A percentile compares a stretch with the other conserved stretches of the same genome.
Evolutionary conservation across 2,113 vertebrate genomes (phyloP).

Genomic region (Mesitornis unicolor): DNA sequence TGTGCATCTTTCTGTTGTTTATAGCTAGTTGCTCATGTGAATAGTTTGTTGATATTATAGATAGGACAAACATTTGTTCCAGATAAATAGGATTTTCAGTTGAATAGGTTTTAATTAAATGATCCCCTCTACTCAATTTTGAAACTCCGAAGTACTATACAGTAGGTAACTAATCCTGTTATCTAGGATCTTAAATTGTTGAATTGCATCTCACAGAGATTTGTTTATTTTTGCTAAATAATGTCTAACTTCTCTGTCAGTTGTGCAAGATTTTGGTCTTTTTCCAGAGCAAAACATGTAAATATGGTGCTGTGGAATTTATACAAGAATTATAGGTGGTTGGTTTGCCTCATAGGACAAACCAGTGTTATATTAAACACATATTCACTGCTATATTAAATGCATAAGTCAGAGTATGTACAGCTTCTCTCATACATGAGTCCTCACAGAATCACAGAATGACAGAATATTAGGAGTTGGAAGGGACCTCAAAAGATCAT

Average conservation of each 20-base stretch:
- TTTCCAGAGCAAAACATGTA: neutral
- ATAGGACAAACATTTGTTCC: slow-evolving; percentile 75
- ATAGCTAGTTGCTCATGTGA: slow-evolving; percentile 73
- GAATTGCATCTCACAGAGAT: neutral
- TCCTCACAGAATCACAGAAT: too few relatives aligned
- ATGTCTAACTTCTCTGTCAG: neutral
- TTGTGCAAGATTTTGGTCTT: neutral
- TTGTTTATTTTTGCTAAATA: slow-evolving; percentile 32
- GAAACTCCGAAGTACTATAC: slow-evolving; percentile 32
- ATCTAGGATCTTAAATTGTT: slow-evolving; percentile 17
- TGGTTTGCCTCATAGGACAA: neutral
- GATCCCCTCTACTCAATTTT: slow-evolving; percentile 53
- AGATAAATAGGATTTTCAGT: slow-evolving; percentile 74
- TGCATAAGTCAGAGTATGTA: neutral
- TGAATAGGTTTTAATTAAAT: slow-evolving; percentile 78
- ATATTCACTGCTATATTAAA: neutral
- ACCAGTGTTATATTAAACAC: neutral
- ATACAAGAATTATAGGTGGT: neutral
- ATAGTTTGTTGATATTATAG: slow-evolving; percentile 71
- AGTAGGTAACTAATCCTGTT: slow-evolving; percentile 48
- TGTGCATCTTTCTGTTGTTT: slow-evolving; percentile 70
- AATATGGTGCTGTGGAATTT: neutral
- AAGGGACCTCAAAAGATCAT: too few relatives aligned
- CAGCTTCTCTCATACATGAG: neutral
- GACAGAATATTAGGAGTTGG: too few relatives aligned